These are phyloP conservation scores for Actenoides lindsayi DNA, from an alignment of 2,113 vertebrate genomes.

Conservation along the genomic window DNA sequence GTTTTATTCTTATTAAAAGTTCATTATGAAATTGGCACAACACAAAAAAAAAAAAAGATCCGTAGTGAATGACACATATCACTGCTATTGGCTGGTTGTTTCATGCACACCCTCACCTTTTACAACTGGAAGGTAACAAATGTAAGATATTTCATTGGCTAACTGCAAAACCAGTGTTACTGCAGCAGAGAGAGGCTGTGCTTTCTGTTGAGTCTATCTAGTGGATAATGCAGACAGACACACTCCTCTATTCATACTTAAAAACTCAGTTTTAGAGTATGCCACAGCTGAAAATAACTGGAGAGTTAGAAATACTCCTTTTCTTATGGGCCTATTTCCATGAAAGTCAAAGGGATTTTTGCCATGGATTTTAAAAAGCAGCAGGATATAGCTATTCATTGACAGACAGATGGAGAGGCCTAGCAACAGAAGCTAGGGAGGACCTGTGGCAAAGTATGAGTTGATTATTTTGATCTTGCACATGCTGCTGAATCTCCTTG, in stretches of 20 bases:
- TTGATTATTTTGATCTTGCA: slow-evolving; percentile 54
- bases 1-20: slow-evolving; percentile 65
- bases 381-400: background rate
- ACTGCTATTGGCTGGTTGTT: background rate
- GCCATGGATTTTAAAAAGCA: background rate
- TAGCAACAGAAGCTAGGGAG: slow-evolving; percentile 34
- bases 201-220: slow-evolving; percentile 25
- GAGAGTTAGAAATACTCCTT: slow-evolving; percentile 26
- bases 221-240: slow-evolving; percentile 22
- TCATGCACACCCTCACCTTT: slow-evolving; percentile 13
- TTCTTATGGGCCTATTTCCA: background rate
- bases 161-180: background rate
- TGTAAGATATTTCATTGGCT: background rate
- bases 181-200: slow-evolving; percentile 9
- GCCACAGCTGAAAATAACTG: slow-evolving; percentile 50
- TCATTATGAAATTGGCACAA: slow-evolving; percentile 62
- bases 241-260: slow-evolving; percentile 28
- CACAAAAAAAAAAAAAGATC: slow-evolving; percentile 65
- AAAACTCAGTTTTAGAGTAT: slow-evolving; percentile 33
- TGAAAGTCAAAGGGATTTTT: slow-evolving; percentile 35
- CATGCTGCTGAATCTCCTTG: slow-evolving; percentile 13
- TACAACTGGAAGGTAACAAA: background rate
- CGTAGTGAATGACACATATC: slow-evolving; percentile 16
- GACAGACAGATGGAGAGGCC: slow-evolving; percentile 16
- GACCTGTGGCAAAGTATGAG: background rate